Evolutionary conservation across 2,113 vertebrate genomes (phyloP), one percentile per base, ranked within the genome.

Genomic region (Eonycteris spelaea): DNA sequence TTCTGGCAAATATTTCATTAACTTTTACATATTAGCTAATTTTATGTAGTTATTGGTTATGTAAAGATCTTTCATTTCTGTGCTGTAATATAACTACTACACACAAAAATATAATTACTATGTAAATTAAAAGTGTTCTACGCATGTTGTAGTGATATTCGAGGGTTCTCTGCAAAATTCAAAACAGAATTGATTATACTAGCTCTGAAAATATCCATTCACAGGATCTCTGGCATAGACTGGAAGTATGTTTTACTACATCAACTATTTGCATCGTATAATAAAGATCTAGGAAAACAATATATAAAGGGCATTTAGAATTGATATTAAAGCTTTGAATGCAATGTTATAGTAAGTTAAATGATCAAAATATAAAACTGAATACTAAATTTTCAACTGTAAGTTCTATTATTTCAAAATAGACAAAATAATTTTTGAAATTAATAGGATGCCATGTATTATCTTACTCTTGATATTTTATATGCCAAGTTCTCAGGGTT

Each of bases 361-460:
- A 83, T 5, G 12, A 84, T 82, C 83, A 82, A 35, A 57, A 91
- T 73, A 10, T 12, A 96, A 95, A 48, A 83, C 24, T 83, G 24
- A 70, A 83, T 30, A 78, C 2, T 80, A 57, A 51, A 93, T 82
- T 96, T 63, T 89, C 86, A 93, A 70, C 67, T 73, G 14, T 67
- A 97, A 95, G 22, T 12, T 68, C 53, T 12, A 87, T 35, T 78
- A 83, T 55, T 98, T 97, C 65, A 63, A 65, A 95, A 96, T 63
- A 35, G 30, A 92, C 61, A 33, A 24, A 63, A 85, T 0, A 0
- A 83, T 61, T 94, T 96, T 79, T 63, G 21, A 96, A 22, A 43
- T 28, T 59, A 91, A 53, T 15, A 16, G 26, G 7, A 93, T 11
- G 8, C 22, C 38, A 75, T 68, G 1, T 1, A 90, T 79, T 89